Base-by-base conservation (phyloP, 1,140 invertebrate species). In the Conus ventricosus region DNA sequence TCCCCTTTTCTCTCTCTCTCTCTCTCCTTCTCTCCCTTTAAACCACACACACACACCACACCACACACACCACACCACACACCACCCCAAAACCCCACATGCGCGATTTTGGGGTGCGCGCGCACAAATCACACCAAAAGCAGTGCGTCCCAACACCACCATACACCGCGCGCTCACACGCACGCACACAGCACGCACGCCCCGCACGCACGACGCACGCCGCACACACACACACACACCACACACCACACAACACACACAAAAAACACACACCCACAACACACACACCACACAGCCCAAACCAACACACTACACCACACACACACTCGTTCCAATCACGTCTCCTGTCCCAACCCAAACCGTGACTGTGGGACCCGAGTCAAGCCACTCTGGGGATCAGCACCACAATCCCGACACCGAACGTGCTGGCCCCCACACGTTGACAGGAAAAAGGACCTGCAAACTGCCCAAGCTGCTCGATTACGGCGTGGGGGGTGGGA, bases 201-300 rank as follows among this genome's bases (percentile, higher is more conserved):
- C 39, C 0, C 39, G 3, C 39, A 39, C 39, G 3, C 39, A 39
- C 39, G 3, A 39, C 39, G 3, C 39, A 39, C 39, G 39, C 39
- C 5, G 23, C 20, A 75, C 71, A 75, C 20, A 23, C 71, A 75
- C 20, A 23, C 71, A 75, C 71, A 75, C 71, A 75, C 71, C 13
- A n/a, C 71, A 17, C 71, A 20, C 71, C 71, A 75, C 71, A 75
- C 71, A 75, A 75, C 71, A 75, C 11, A 75, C 71, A 75, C 71
- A 75, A 7, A 10, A 7, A 75, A 39, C 71, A 75, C 13, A 75
- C 71, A 75, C 71, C 4, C 71, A 75, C 13, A 75, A 75, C 20
- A 75, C 71, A n/a, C 71, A 8, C 71, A n/a, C 71, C 71, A n/a
- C 71, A 8, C 71, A n/a, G n/a, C n/a, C n/a, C n/a, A n/a, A n/a